A percentile compares a stretch with the other conserved stretches of the same genome.
Conservation (phyloP, 1,140 invertebrate species). For the Lepidurus apus region DNA sequence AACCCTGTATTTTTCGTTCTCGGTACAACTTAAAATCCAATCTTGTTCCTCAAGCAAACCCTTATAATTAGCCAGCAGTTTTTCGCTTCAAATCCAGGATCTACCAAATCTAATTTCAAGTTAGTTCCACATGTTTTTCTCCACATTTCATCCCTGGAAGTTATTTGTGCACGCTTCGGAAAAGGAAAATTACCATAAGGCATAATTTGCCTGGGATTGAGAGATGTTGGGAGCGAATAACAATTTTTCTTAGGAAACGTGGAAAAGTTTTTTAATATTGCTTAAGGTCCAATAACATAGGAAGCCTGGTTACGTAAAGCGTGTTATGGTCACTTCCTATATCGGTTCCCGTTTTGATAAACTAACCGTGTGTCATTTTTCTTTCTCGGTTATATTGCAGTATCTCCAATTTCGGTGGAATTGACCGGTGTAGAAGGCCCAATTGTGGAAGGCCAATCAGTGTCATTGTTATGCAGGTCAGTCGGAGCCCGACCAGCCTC, state of each 20-base stretch:
- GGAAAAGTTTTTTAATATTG: background rate
- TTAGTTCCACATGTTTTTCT: background rate
- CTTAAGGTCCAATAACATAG: background rate
- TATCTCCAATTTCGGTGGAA: constrained; percentile 66
- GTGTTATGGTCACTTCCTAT: background rate
- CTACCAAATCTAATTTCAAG: background rate
- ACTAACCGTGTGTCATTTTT: constrained; percentile 38
- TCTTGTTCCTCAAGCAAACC: background rate
- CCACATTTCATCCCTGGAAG: background rate
- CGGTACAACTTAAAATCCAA: background rate
- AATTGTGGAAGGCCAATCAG: constrained; percentile 67
- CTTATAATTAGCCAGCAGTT: background rate
- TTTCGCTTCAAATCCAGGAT: background rate
- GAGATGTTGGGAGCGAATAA: background rate
- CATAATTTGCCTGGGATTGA: background rate
- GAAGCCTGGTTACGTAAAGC: background rate
- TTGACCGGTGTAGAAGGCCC: constrained; percentile 65
- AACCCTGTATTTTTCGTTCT: background rate
- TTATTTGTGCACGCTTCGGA: background rate
- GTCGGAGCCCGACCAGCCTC: constrained; percentile 72
- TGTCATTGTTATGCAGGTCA: constrained; percentile 68
- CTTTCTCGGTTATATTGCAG: constrained; percentile 51
- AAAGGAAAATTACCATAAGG: background rate
- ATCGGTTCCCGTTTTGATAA: background rate
- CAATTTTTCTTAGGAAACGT: background rate